A percentile compares a stretch with the other conserved stretches of the same genome.
phyloP scores from a whole-genome alignment of 2,797 vertebrate genomes.

The Tragelaphus oryx region DNA sequence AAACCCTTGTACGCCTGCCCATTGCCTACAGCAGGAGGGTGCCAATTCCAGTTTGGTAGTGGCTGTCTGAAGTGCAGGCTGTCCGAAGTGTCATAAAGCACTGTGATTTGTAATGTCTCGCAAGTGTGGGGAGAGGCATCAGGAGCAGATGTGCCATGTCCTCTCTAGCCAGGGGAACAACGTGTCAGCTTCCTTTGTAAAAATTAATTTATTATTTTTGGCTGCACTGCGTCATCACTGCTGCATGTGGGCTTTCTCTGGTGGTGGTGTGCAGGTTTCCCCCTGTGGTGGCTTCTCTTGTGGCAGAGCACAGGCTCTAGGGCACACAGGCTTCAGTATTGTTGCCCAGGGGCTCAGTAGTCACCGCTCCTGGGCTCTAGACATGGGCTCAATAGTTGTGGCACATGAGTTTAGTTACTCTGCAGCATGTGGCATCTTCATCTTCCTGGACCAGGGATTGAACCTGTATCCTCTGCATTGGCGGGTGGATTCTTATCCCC shows the following conservation, averaged over 20 bases:
- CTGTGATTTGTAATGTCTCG: neutral
- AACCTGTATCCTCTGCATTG: neutral
- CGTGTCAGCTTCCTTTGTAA: neutral
- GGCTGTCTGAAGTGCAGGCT: neutral
- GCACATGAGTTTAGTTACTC: neutral
- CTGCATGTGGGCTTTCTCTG: neutral
- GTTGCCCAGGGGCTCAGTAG: neutral
- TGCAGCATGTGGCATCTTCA: neutral
- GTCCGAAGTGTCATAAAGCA: neutral
- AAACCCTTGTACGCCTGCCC: neutral
- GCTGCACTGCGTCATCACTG: neutral
- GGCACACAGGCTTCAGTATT: neutral
- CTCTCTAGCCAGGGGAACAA: neutral
- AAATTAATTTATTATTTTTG: neutral
- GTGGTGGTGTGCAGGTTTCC: no score
- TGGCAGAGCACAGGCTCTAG: neutral
- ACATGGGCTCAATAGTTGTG: neutral
- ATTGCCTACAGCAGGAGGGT: neutral
- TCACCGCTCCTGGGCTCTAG: neutral
- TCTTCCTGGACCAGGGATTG: neutral
- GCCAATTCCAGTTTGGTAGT: neutral
- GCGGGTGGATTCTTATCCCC: neutral
- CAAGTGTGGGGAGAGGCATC: neutral
- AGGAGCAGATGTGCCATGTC: neutral
- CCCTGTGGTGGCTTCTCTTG: neutral